Evolutionary conservation across 2,797 vertebrate species (phyloP).

Genomic region (Rhinoraja longicauda): DNA sequence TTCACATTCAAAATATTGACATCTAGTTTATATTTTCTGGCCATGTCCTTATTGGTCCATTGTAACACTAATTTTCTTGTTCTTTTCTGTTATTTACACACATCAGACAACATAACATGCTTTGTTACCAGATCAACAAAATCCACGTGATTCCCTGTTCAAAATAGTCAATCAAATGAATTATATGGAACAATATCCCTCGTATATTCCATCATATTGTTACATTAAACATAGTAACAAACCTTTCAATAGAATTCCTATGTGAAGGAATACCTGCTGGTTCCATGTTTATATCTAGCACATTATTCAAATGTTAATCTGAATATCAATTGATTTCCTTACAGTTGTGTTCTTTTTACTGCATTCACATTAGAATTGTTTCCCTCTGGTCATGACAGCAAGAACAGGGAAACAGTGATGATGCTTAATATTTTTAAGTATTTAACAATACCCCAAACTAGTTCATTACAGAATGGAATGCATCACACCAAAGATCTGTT

Average conservation of each 20-base stretch:
- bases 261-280: not conserved
- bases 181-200: not conserved
- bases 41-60: constrained; percentile 12
- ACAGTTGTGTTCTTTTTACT: constrained; percentile 9
- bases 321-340: not conserved
- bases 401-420: not conserved
- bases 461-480: not conserved
- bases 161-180: not conserved
- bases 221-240: not conserved
- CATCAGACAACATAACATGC: not conserved
- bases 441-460: not conserved
- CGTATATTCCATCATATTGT: not conserved
- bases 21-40: not conserved
- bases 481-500: constrained; percentile 22
- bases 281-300: not conserved
- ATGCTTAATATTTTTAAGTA: constrained; percentile 18
- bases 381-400: not conserved
- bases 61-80: constrained; percentile 17
- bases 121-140: constrained; percentile 2
- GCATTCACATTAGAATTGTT: constrained; percentile 15
- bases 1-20: not conserved
- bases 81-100: not conserved
- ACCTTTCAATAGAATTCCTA: not conserved
- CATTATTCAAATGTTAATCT: not conserved
- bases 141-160: not conserved